phyloP scores from a whole-genome alignment of 1,140 invertebrate genomes.

The Teleopsis dalmanni region DNA sequence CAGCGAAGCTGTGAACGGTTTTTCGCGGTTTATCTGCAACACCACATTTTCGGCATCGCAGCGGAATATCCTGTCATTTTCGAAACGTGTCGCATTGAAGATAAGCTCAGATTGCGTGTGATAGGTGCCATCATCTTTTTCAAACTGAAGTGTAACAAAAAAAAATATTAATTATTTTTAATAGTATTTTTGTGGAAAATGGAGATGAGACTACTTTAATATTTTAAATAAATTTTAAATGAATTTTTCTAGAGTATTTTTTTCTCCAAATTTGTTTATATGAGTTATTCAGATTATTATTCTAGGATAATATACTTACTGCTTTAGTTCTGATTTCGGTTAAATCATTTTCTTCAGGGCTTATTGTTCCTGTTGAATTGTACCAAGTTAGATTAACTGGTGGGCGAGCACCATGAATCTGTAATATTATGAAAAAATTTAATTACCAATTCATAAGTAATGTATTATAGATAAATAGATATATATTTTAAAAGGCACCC shows the following conservation, averaged over 20 bases:
- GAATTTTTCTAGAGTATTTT: no score
- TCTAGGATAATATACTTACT: slow-evolving; percentile 42
- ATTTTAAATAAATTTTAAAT: no score
- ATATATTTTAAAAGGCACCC: no score
- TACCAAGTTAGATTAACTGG: slow-evolving; percentile 77
- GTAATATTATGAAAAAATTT: neutral
- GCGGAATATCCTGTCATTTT: slow-evolving; percentile 69
- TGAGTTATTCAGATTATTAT: neutral
- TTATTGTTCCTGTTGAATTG: slow-evolving; percentile 61
- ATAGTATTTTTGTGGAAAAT: neutral
- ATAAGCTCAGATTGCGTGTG: slow-evolving; percentile 67
- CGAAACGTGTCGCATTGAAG: slow-evolving; percentile 71
- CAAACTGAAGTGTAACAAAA: slow-evolving; percentile 19
- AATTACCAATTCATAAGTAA: no score
- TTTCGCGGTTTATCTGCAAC: slow-evolving; percentile 59
- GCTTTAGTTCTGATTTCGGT: slow-evolving; percentile 34
- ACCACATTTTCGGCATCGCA: slow-evolving; percentile 78
- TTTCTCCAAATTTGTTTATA: no score
- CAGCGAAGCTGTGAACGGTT: slow-evolving; percentile 59
- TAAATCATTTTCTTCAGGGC: slow-evolving; percentile 41
- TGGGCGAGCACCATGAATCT: slow-evolving; percentile 66
- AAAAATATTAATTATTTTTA: neutral
- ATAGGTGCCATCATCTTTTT: slow-evolving; percentile 61
- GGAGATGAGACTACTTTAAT: neutral
- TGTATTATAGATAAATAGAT: no score